Conservation (phyloP, 2,888 invertebrate genomes). For the Apocheima hispidaria region DNA sequence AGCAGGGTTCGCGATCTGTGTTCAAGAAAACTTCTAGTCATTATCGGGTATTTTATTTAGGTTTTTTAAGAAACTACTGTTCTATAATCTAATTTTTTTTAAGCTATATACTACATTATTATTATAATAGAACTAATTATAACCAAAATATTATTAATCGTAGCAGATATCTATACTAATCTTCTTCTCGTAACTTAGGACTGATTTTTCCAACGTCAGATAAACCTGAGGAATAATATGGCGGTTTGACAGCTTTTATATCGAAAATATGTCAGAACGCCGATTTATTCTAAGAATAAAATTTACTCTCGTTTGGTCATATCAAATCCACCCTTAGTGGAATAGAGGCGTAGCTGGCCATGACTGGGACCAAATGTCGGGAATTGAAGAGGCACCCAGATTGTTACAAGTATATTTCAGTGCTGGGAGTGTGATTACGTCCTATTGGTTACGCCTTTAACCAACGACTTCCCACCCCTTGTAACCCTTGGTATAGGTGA, state of each 20-base stretch:
- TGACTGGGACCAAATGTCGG: conserved; percentile 76
- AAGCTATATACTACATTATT: conserved; percentile 11
- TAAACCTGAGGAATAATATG: too few species aligned
- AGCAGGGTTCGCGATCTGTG: conserved; percentile 70
- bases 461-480: conserved; percentile 7
- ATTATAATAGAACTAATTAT: conserved; percentile 5
- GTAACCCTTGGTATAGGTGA: neutral
- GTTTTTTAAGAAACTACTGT: conserved; percentile 9
- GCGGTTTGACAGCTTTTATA: too few species aligned
- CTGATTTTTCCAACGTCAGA: too few species aligned
- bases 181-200: conserved; percentile 42
- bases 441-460: conserved; percentile 81
- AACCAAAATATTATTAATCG: conserved; percentile 20
- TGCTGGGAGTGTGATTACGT: conserved; percentile 68
- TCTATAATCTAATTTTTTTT: conserved; percentile 20
- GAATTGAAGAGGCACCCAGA: conserved; percentile 62
- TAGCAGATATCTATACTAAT: conserved; percentile 35
- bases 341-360: conserved; percentile 78
- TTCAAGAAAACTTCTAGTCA: conserved; percentile 64
- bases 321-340: conserved; percentile 54
- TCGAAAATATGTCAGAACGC: too few species aligned
- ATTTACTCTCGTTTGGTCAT: too few species aligned
- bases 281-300: too few species aligned
- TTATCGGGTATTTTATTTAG: conserved; percentile 41
- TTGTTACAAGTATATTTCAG: conserved; percentile 55